Conservation (phyloP, 2,888 invertebrate species). For the Eremobia ochroleuca region DNA sequence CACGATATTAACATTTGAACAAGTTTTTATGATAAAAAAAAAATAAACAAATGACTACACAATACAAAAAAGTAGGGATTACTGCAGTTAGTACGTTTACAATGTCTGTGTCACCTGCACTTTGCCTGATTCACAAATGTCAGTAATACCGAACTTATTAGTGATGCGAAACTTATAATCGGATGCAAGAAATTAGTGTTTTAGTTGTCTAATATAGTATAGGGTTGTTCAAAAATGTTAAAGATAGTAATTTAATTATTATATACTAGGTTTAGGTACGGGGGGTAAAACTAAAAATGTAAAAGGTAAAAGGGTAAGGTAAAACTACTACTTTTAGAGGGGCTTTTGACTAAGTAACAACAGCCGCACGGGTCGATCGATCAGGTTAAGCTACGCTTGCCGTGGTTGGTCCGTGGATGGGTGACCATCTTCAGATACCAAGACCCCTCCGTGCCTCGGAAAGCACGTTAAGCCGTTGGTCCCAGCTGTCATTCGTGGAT, state of each 20-base stretch:
- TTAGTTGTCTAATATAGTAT: background rate
- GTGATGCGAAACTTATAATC: conserved; percentile 7
- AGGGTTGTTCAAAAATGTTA: background rate
- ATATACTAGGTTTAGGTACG: too few species aligned
- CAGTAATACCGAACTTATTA: conserved; percentile 31
- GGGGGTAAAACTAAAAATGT: too few species aligned
- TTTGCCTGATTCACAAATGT: conserved; percentile 39
- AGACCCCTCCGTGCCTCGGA: too few species aligned
- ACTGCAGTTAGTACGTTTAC: background rate
- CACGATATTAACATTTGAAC: conserved; percentile 25
- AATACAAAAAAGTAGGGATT: conserved; percentile 37
- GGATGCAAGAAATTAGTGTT: conserved; percentile 33
- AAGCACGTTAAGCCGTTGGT: too few species aligned
- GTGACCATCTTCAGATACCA: too few species aligned
- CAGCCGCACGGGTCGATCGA: too few species aligned
- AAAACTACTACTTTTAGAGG: too few species aligned
- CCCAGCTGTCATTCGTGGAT: too few species aligned
- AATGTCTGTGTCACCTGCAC: conserved; percentile 37
- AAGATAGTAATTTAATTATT: background rate
- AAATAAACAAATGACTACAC: background rate
- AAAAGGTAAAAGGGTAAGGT: too few species aligned
- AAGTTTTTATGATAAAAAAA: background rate
- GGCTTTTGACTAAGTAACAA: too few species aligned
- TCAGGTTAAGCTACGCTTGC: too few species aligned
- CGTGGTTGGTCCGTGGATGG: too few species aligned